Conservation (phyloP, 2,888 invertebrate genomes). For the Atherix ibis region DNA sequence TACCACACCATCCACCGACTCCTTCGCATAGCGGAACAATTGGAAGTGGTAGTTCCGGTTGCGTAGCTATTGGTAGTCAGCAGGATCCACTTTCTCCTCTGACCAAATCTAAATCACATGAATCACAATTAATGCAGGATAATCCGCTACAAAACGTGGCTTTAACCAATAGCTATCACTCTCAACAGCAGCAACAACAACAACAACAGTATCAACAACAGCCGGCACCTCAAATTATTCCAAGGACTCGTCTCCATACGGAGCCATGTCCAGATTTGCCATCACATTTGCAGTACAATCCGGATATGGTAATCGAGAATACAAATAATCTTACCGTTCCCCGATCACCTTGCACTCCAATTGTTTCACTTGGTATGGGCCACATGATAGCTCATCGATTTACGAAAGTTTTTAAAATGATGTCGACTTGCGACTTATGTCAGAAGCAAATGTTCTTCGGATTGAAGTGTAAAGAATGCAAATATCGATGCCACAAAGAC, state of each 20-base stretch:
- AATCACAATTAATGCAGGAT: slow-evolving; percentile 62
- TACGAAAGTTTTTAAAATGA: slow-evolving; percentile 73
- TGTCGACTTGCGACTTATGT: slow-evolving; percentile 80
- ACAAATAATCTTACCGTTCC: slow-evolving; percentile 34
- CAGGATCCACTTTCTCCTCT: slow-evolving; percentile 37
- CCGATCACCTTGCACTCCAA: slow-evolving; percentile 58
- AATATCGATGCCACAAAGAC: slow-evolving; percentile 59
- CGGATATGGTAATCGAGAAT: slow-evolving; percentile 24
- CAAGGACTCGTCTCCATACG: slow-evolving; percentile 27
- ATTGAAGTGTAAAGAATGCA: slow-evolving; percentile 87
- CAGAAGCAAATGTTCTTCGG: slow-evolving; percentile 77
- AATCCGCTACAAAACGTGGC: slow-evolving; percentile 18
- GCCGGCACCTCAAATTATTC: slow-evolving; percentile 14
- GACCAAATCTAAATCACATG: slow-evolving; percentile 83
- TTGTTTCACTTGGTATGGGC: slow-evolving; percentile 64
- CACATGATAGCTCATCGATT: slow-evolving; percentile 84
- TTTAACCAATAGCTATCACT: slow-evolving; percentile 3
- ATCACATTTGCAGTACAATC: slow-evolving; percentile 14
- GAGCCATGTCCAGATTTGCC: slow-evolving; percentile 24
- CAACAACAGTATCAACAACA: slow-evolving; percentile 28
- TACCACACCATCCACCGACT: slow-evolving; percentile 25
- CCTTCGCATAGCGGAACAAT: slow-evolving; percentile 18
- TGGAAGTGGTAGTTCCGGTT: slow-evolving; percentile 11
- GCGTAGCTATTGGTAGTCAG: slow-evolving; percentile 3
- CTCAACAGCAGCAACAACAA: slow-evolving; percentile 25